These are phyloP conservation scores for Enteromius trimaculatus DNA, from an alignment of 2,797 vertebrate species.

Conservation along the genomic window DNA sequence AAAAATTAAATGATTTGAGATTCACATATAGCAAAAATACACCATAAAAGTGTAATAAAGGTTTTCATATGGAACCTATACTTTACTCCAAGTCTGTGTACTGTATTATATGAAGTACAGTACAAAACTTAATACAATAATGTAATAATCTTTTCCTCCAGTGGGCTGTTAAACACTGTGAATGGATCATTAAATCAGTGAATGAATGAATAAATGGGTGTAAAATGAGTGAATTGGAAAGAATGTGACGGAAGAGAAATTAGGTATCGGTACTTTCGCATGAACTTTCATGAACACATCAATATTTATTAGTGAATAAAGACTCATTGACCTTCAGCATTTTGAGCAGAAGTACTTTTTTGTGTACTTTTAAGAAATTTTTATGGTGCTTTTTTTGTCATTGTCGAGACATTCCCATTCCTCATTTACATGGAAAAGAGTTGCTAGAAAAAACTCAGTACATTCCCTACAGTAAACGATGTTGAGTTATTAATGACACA, in stretches of 20 bases:
- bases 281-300: neutral
- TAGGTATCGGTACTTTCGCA: neutral
- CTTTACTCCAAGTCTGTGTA: neutral
- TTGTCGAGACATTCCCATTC: neutral
- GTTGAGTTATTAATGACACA: constrained; percentile 5
- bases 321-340: neutral
- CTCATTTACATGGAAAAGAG: neutral
- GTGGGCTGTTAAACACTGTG: neutral
- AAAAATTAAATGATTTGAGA: neutral
- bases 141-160: neutral
- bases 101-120: neutral
- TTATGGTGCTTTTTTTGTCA: constrained; percentile 4
- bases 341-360: neutral
- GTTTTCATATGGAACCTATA: neutral
- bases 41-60: neutral
- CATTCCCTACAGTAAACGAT: neutral
- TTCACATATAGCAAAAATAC: neutral
- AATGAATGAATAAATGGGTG: neutral
- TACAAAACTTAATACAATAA: neutral
- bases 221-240: neutral
- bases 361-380: neutral
- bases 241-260: neutral
- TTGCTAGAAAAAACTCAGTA: neutral
- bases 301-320: neutral
- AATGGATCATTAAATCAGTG: neutral